These are phyloP conservation scores for Macrobrachium rosenbergii DNA, from an alignment of 1,140 invertebrate genomes.

Conservation along the genomic window DNA sequence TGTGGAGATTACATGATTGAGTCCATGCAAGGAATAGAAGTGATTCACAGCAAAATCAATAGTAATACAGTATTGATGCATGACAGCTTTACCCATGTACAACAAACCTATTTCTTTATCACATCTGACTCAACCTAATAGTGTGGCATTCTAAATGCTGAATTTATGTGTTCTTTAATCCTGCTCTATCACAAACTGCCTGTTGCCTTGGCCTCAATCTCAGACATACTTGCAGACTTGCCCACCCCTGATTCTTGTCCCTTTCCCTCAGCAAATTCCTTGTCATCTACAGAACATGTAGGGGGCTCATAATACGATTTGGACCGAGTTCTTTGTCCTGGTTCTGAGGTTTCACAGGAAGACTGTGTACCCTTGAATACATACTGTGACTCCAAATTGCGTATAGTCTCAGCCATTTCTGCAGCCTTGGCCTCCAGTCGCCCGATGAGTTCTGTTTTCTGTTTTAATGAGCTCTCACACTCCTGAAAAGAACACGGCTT, in stretches of 20 bases:
- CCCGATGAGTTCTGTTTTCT: slow-evolving; percentile 64
- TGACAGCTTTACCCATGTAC: background rate
- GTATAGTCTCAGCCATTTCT: slow-evolving; percentile 64
- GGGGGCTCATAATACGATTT: slow-evolving; percentile 52
- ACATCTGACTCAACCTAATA: slow-evolving; percentile 7
- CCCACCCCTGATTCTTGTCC: slow-evolving; percentile 40
- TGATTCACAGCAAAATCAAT: slow-evolving; percentile 41
- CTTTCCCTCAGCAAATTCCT: slow-evolving; percentile 23
- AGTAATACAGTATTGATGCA: background rate
- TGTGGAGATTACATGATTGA: slow-evolving; percentile 4
- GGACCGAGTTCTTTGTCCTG: slow-evolving; percentile 55
- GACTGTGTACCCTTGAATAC: slow-evolving; percentile 63
- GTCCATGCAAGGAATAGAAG: slow-evolving; percentile 26
- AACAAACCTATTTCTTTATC: background rate
- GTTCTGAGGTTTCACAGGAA: slow-evolving; percentile 50
- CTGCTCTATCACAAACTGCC: slow-evolving; percentile 42
- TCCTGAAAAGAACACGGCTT: slow-evolving; percentile 64
- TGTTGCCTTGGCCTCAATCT: slow-evolving; percentile 41
- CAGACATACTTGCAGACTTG: slow-evolving; percentile 53
- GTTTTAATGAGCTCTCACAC: slow-evolving; percentile 66
- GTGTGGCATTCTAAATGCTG: too few species aligned
- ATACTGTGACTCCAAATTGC: slow-evolving; percentile 66
- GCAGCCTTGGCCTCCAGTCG: slow-evolving; percentile 55
- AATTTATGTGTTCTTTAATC: too few species aligned
- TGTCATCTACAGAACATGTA: slow-evolving; percentile 21